Percentiles rank a stretch among this genome's conserved stretches.
Conservation (phyloP, 2,888 invertebrate genomes). For the Napeogenes sylphis region DNA sequence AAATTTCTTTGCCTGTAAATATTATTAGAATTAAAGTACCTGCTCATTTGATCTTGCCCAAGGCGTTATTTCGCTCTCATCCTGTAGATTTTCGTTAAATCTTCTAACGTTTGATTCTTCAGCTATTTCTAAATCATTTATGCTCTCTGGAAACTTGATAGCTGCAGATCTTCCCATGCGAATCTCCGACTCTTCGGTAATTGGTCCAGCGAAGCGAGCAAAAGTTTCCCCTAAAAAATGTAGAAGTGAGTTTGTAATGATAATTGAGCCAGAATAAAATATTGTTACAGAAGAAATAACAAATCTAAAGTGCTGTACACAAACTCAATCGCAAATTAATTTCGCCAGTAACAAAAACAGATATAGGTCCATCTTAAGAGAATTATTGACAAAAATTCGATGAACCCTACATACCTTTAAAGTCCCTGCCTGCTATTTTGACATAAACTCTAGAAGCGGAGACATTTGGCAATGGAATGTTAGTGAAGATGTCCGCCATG, state of each 20-base stretch:
- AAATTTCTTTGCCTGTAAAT: too few species aligned
- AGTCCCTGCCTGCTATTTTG: constrained; percentile 64
- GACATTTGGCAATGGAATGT: constrained; percentile 51
- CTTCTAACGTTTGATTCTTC: constrained; percentile 48
- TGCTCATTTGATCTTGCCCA: constrained; percentile 36
- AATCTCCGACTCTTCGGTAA: constrained; percentile 49
- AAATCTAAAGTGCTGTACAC: too few species aligned
- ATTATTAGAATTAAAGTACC: constrained; percentile 37
- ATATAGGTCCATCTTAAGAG: too few species aligned
- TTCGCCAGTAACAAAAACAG: too few species aligned
- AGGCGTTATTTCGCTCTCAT: constrained; percentile 47
- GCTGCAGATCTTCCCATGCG: constrained; percentile 57
- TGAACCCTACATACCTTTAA: constrained; percentile 47
- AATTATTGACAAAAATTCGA: background rate
- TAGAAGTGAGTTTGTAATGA: background rate
- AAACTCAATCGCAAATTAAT: too few species aligned
- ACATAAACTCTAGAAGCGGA: constrained; percentile 56
- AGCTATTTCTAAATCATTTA: constrained; percentile 48
- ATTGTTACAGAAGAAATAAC: too few species aligned
- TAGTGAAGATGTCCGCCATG: constrained; percentile 35
- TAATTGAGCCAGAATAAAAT: too few species aligned
- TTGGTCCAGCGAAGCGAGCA: constrained; percentile 57
- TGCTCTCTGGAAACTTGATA: constrained; percentile 46
- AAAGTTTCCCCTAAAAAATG: constrained; percentile 60
- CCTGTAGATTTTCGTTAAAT: constrained; percentile 43